A percentile compares a stretch with the other conserved stretches of the same genome.
These are phyloP conservation scores for Hedychridium roseum DNA, from an alignment of 2,888 invertebrate genomes.

Conservation along the genomic window DNA sequence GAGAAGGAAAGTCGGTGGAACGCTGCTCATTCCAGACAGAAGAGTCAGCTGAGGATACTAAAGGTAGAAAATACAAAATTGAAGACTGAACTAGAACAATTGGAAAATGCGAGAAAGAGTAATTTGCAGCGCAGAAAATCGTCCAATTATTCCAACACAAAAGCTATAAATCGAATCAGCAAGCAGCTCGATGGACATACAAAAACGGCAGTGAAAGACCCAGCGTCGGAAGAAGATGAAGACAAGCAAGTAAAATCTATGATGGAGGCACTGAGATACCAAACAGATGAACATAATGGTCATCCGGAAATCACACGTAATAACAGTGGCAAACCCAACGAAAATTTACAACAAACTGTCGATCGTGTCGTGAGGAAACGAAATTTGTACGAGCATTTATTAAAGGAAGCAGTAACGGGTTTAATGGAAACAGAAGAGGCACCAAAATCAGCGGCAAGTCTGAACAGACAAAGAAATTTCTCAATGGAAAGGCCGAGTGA, in stretches of 20 bases:
- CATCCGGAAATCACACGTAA: slow-evolving; percentile 19
- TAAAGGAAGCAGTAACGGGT: slow-evolving; percentile 52
- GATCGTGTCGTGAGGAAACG: slow-evolving; percentile 47
- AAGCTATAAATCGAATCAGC: slow-evolving; percentile 80
- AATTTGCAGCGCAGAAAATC: slow-evolving; percentile 71
- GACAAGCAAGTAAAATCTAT: slow-evolving; percentile 15
- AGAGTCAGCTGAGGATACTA: slow-evolving; percentile 76
- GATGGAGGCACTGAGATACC: slow-evolving; percentile 2
- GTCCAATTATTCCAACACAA: slow-evolving; percentile 68
- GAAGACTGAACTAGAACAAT: slow-evolving; percentile 72
- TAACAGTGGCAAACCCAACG: slow-evolving; percentile 6
- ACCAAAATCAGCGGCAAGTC: slow-evolving; percentile 5
- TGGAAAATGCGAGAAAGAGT: slow-evolving; percentile 68
- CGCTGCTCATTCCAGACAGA: slow-evolving; percentile 75
- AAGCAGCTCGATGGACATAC: slow-evolving; percentile 65
- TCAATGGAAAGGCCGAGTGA: too few relatives aligned
- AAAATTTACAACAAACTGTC: slow-evolving; percentile 17
- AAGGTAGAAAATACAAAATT: slow-evolving; percentile 75
- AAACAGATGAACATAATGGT: slow-evolving; percentile 19
- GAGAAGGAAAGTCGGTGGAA: slow-evolving; percentile 79
- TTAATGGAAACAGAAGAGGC: slow-evolving; percentile 26
- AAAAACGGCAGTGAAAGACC: slow-evolving; percentile 25
- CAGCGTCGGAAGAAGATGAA: slow-evolving; percentile 36
- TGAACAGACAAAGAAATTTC: too few relatives aligned
- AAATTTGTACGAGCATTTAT: slow-evolving; percentile 48